Evolutionary conservation across 2,888 invertebrate species (phyloP).

Genomic region (Disparrhopalites patrizii): DNA sequence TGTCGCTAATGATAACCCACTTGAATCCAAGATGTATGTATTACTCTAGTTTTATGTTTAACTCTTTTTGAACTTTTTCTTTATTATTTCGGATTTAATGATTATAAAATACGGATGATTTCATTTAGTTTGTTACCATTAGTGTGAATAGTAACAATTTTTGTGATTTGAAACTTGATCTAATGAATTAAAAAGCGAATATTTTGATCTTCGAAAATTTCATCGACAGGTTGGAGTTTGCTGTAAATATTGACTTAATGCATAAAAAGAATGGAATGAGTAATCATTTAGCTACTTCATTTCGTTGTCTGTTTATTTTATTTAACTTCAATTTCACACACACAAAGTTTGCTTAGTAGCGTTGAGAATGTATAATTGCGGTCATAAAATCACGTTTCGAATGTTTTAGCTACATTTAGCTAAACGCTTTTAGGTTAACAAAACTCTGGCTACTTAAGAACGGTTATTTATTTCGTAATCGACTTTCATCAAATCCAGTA

Average conservation of each 20-base stretch:
- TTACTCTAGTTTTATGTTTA: conserved; percentile 2
- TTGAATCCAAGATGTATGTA: conserved; percentile 2
- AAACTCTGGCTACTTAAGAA: conserved; percentile 4
- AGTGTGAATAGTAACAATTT: conserved; percentile 21
- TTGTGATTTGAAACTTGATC: conserved; percentile 4
- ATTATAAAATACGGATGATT: conserved; percentile 12
- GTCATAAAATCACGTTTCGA: too few species aligned
- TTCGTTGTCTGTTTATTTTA: neutral
- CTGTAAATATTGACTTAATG: too few species aligned
- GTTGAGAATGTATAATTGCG: neutral
- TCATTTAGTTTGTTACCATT: conserved; percentile 9
- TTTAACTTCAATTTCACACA: neutral
- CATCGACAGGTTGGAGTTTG: too few species aligned
- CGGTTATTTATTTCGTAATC: neutral
- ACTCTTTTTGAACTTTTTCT: conserved; percentile 6
- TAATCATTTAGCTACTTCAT: too few species aligned
- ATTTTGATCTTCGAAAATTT: conserved; percentile 12
- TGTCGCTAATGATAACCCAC: conserved; percentile 16
- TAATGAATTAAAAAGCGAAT: conserved; percentile 14
- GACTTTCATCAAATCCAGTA: conserved; percentile 7
- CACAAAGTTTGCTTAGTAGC: neutral
- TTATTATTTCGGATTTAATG: conserved; percentile 10
- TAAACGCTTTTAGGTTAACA: too few species aligned
- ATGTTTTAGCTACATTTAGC: neutral
- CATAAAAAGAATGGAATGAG: too few species aligned